Evolutionary conservation across 2,888 invertebrate species (phyloP).

Genomic region (Diloba caeruleocephala): DNA sequence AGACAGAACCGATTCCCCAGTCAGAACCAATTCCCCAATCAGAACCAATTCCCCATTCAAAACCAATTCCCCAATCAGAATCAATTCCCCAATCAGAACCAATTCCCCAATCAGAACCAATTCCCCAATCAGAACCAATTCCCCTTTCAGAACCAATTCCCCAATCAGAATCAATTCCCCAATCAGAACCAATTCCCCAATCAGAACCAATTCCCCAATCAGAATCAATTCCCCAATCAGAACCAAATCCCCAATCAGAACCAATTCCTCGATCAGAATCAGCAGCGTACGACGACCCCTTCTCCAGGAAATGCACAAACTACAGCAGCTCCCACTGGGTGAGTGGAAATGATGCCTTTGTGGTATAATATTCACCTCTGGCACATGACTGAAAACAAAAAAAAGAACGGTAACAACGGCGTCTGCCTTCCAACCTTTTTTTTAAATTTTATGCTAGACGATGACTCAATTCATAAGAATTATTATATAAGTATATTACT

Average conservation of each 20-base stretch:
- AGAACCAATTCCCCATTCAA: slow-evolving; percentile 28
- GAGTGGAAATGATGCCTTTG: slow-evolving; percentile 17
- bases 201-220: slow-evolving; percentile 31
- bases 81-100: slow-evolving; percentile 38
- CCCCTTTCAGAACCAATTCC: slow-evolving; percentile 39
- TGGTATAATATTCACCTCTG: too few species aligned
- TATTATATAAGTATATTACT: too few species aligned
- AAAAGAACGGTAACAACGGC: too few species aligned
- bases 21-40: slow-evolving; percentile 33
- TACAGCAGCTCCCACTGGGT: slow-evolving; percentile 21
- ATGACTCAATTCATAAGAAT: too few species aligned
- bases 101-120: slow-evolving; percentile 32
- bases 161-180: slow-evolving; percentile 31
- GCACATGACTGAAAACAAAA: too few species aligned
- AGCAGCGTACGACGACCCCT: slow-evolving; percentile 12
- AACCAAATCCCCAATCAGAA: slow-evolving; percentile 14
- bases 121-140: slow-evolving; percentile 37
- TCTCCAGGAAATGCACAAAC: neutral
- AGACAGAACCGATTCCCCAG: slow-evolving; percentile 30
- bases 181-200: slow-evolving; percentile 16
- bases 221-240: slow-evolving; percentile 30
- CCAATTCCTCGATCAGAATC: slow-evolving; percentile 35
- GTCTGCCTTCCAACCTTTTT: too few species aligned
- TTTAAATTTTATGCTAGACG: too few species aligned
- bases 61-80: slow-evolving; percentile 35